These are phyloP conservation scores for Colossoma macropomum DNA, from an alignment of 2,113 vertebrate genomes.

Conservation along the genomic window DNA sequence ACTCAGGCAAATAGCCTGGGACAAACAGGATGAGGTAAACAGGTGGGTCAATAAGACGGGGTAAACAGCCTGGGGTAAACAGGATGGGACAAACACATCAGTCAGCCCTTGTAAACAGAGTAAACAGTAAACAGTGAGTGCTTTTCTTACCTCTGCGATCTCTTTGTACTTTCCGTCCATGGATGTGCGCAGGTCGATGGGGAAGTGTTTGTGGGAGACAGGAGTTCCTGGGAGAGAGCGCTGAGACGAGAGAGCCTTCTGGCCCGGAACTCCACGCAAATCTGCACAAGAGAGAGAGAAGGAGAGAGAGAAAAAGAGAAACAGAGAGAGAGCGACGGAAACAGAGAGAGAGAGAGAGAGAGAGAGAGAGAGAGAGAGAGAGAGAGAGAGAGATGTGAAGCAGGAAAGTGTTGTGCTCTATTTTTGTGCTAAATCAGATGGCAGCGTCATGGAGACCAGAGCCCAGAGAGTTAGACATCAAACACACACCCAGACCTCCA, in stretches of 20 bases:
- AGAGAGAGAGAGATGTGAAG: background rate
- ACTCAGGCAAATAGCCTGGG: too few relatives aligned
- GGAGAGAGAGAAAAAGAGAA: slow-evolving; percentile 23
- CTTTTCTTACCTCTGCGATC: slow-evolving; percentile 86
- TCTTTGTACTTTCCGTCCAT: slow-evolving; percentile 97
- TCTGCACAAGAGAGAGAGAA: slow-evolving; percentile 70
- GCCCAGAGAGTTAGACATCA: background rate
- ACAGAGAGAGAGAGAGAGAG: slow-evolving; percentile 29
- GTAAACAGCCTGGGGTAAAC: too few relatives aligned
- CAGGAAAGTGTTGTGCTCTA: background rate
- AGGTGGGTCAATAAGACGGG: too few relatives aligned
- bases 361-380: slow-evolving; percentile 10
- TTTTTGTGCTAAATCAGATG: background rate
- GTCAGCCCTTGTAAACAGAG: too few relatives aligned
- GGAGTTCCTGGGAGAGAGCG: slow-evolving; percentile 87
- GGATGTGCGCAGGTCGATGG: slow-evolving; percentile 88
- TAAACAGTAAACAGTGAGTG: background rate
- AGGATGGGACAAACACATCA: too few relatives aligned
- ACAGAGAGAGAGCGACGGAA: background rate
- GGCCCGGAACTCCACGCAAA: slow-evolving; percentile 72
- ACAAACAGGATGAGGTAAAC: too few relatives aligned
- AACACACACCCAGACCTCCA: background rate
- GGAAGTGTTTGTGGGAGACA: slow-evolving; percentile 83
- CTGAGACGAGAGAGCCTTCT: slow-evolving; percentile 84
- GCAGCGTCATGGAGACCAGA: background rate